phyloP scores from a whole-genome alignment of 2,797 vertebrate genomes.

The Novumbra hubbsi region DNA sequence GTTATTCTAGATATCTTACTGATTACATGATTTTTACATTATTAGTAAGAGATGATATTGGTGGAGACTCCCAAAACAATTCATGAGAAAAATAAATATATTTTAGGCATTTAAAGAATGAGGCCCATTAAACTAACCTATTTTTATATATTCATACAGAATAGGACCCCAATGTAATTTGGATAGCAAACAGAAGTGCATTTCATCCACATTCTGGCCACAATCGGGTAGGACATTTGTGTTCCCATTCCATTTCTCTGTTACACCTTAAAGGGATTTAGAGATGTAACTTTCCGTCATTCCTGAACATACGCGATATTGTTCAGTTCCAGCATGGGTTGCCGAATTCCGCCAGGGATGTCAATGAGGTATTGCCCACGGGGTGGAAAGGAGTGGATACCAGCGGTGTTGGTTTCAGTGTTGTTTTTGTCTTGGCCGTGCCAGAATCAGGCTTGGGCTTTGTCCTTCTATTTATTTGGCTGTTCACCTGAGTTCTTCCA shows the following conservation, averaged over 20 bases:
- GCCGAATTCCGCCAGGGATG: constrained; percentile 14
- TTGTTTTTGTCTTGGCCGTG: constrained; percentile 33
- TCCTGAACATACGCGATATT: constrained; percentile 19
- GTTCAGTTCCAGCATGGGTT: constrained; percentile 25
- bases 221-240: not conserved
- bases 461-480: constrained; percentile 12
- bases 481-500: constrained; percentile 30
- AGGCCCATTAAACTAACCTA: not conserved
- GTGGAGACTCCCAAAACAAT: not conserved
- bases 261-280: not conserved
- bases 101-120: not conserved
- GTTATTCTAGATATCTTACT: not conserved
- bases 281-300: constrained; percentile 3
- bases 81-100: not conserved
- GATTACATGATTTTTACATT: not conserved
- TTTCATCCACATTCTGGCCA: not conserved
- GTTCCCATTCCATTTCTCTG: not conserved
- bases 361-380: not conserved
- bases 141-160: not conserved
- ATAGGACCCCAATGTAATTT: not conserved
- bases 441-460: constrained; percentile 32
- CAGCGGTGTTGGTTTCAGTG: constrained; percentile 40
- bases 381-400: constrained; percentile 21
- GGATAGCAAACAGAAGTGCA: not conserved
- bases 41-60: not conserved